Evolutionary conservation across 2,797 vertebrate species (phyloP).

Genomic region (Tadarida brasiliensis): DNA sequence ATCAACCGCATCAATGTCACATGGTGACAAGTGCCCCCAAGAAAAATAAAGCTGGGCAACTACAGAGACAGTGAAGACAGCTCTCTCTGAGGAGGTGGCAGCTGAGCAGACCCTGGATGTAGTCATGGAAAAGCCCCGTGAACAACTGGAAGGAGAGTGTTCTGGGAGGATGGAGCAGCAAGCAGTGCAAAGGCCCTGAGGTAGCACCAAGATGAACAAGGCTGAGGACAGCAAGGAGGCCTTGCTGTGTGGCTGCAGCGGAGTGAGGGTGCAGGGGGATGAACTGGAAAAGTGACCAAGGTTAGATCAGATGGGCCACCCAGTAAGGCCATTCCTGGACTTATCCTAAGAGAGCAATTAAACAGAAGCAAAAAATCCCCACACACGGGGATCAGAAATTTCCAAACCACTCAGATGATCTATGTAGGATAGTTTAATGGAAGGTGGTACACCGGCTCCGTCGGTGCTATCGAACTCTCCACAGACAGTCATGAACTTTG

Average conservation of each 20-base stretch:
- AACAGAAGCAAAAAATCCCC: not conserved
- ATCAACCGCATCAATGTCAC: fast-evolving
- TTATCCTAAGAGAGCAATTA: not conserved
- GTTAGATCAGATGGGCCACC: not conserved
- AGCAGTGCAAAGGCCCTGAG: not conserved
- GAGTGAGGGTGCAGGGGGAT: fast-evolving
- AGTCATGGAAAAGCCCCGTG: not conserved
- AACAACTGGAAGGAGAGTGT: fast-evolving
- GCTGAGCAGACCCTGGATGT: not conserved
- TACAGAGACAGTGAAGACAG: not conserved
- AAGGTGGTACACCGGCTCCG: fast-evolving
- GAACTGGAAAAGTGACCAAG: not conserved
- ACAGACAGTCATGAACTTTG: not conserved
- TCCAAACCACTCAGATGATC: fast-evolving
- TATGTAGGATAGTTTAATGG: fast-evolving
- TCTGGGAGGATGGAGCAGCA: fast-evolving
- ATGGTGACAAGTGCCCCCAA: no score
- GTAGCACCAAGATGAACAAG: fast-evolving
- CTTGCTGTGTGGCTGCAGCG: fast-evolving
- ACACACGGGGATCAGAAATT: not conserved
- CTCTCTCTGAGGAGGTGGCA: not conserved
- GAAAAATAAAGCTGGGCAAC: not conserved
- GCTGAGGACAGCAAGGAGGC: no score
- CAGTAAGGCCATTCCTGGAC: no score
- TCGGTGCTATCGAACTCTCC: not conserved